Conservation (phyloP, 2,797 vertebrate genomes). For the Atherinosoma microstoma region DNA sequence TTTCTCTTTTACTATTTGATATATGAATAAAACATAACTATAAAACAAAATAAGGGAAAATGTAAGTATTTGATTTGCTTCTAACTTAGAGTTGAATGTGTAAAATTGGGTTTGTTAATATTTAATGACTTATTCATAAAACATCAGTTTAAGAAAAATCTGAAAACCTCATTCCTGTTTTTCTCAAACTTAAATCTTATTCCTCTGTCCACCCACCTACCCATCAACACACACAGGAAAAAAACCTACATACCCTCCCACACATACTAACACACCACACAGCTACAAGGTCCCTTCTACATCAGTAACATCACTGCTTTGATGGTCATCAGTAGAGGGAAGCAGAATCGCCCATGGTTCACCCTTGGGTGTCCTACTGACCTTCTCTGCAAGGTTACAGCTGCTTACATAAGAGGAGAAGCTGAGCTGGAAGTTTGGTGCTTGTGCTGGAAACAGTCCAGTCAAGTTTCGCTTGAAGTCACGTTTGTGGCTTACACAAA, state of each 20-base stretch:
- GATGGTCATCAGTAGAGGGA: slow-evolving; percentile 41
- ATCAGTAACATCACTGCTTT: slow-evolving; percentile 31
- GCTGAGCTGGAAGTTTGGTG: slow-evolving; percentile 1
- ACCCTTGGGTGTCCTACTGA: slow-evolving; percentile 27
- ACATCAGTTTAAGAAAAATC: background rate
- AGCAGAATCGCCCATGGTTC: slow-evolving; percentile 31
- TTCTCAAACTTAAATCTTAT: background rate
- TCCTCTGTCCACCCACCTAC: slow-evolving; percentile 13
- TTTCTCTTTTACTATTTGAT: background rate
- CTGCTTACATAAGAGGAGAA: slow-evolving; percentile 45
- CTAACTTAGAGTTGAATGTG: background rate
- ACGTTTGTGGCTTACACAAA: slow-evolving; percentile 41
- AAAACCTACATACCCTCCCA: background rate
- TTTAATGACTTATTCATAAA: background rate
- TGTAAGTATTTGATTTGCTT: background rate
- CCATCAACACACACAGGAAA: background rate
- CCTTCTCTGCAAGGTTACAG: slow-evolving; percentile 41
- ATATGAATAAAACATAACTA: background rate
- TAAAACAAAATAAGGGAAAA: background rate
- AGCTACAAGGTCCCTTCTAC: background rate
- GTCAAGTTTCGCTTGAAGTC: slow-evolving; percentile 42
- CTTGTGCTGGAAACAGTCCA: slow-evolving; percentile 42
- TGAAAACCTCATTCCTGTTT: background rate
- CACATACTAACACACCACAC: background rate
- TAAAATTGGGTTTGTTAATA: background rate